These are phyloP conservation scores for Oreotragus oreotragus DNA, from an alignment of 2,113 vertebrate genomes.

Conservation along the genomic window DNA sequence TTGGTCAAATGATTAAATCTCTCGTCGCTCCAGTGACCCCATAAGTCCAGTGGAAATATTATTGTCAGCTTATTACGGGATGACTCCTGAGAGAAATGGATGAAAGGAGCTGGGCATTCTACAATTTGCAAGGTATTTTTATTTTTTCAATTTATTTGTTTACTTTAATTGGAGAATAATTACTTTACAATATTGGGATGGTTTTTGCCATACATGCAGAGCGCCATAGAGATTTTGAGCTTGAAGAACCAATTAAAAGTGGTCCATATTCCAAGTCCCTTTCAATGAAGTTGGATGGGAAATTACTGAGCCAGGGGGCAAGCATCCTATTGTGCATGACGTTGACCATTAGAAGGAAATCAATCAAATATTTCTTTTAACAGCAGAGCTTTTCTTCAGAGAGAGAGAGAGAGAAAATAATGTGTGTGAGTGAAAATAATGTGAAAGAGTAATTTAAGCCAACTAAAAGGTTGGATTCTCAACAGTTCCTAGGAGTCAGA, in stretches of 20 bases:
- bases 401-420: background rate
- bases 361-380: slow-evolving; percentile 4
- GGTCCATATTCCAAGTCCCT: background rate
- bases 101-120: background rate
- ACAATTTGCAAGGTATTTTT: background rate
- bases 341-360: background rate
- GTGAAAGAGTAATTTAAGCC: background rate
- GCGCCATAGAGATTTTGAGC: background rate
- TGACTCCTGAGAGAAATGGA: background rate
- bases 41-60: background rate
- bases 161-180: background rate
- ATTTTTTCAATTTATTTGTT: background rate
- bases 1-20: slow-evolving; percentile 4
- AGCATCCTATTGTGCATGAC: background rate
- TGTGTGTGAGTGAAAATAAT: background rate
- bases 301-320: background rate
- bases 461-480: background rate
- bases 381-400: background rate
- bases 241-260: slow-evolving; percentile 38
- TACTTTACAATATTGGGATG: background rate
- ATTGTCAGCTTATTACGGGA: background rate
- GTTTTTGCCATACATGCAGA: background rate
- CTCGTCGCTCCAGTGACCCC: background rate
- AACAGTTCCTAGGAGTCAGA: background rate
- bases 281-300: background rate